These are phyloP conservation scores for Etheostoma nigrum DNA, from an alignment of 2,797 vertebrate species.

Conservation along the genomic window DNA sequence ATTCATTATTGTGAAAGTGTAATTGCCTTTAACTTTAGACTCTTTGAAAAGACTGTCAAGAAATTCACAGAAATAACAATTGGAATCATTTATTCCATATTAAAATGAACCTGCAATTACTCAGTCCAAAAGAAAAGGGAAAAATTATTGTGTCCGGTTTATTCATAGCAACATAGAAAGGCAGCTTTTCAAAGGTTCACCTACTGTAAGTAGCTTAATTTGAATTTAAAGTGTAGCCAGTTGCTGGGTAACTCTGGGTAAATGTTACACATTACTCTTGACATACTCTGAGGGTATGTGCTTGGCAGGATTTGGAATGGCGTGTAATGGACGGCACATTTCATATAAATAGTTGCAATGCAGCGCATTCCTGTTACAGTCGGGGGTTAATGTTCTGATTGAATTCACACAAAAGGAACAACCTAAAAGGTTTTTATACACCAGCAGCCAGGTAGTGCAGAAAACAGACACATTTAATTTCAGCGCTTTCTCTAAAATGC, in stretches of 20 bases:
- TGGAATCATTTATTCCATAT: constrained; percentile 16
- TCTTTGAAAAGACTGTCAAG: constrained; percentile 33
- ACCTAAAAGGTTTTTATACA: constrained; percentile 25
- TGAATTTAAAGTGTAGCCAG: background rate
- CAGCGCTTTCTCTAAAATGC: constrained; percentile 65
- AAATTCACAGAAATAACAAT: constrained; percentile 23
- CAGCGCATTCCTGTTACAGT: constrained; percentile 12
- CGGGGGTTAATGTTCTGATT: constrained; percentile 28
- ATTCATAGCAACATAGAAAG: constrained; percentile 2
- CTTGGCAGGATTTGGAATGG: background rate
- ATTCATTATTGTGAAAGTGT: constrained; percentile 31
- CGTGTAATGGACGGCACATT: background rate
- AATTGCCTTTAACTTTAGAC: constrained; percentile 39
- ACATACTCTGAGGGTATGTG: background rate
- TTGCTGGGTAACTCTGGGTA: background rate
- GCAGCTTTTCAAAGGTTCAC: constrained; percentile 11
- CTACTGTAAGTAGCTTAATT: constrained; percentile 4
- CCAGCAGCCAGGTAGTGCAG: constrained; percentile 27
- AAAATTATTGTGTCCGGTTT: background rate
- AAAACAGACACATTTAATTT: constrained; percentile 62
- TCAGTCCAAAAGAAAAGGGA: constrained; percentile 7
- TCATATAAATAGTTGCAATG: background rate
- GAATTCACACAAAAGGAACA: constrained; percentile 30
- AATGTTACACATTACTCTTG: background rate
- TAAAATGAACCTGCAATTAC: constrained; percentile 39